These are phyloP conservation scores for Prunella himalayana DNA, from an alignment of 2,113 vertebrate genomes.

Conservation along the genomic window DNA sequence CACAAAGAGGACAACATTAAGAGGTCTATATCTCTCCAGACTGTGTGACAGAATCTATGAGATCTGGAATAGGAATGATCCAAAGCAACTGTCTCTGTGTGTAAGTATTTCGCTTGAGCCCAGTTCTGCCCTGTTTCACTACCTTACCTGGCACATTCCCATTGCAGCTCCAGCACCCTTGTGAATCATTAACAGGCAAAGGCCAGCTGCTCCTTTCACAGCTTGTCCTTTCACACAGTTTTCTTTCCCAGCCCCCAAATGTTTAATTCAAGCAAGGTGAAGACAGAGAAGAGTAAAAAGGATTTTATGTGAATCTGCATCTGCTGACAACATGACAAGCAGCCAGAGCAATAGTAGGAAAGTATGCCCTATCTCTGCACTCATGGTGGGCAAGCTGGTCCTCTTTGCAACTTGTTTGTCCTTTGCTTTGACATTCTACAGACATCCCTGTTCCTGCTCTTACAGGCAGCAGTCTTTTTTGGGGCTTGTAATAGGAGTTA, in stretches of 20 bases:
- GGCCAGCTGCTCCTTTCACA: not conserved
- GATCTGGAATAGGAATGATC: not conserved
- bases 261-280: not conserved
- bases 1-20: not conserved
- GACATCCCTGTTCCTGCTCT: not conserved
- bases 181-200: constrained; percentile 19
- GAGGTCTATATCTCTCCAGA: not conserved
- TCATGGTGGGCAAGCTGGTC: not conserved
- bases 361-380: not conserved
- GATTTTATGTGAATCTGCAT: not conserved
- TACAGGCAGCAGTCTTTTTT: not conserved
- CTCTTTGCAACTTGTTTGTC: not conserved
- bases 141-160: not conserved
- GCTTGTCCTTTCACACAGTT: not conserved
- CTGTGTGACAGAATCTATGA: not conserved
- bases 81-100: not conserved
- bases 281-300: not conserved
- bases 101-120: not conserved
- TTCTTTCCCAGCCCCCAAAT: not conserved
- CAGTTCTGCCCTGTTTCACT: not conserved
- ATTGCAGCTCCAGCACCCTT: not conserved
- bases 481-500: not conserved
- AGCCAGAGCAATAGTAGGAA: not conserved
- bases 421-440: not conserved
- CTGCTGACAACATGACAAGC: not conserved